A percentile compares a stretch with the other conserved stretches of the same genome.
These are phyloP conservation scores for Apantesis nais DNA, from an alignment of 2,888 invertebrate species.

Conservation along the genomic window DNA sequence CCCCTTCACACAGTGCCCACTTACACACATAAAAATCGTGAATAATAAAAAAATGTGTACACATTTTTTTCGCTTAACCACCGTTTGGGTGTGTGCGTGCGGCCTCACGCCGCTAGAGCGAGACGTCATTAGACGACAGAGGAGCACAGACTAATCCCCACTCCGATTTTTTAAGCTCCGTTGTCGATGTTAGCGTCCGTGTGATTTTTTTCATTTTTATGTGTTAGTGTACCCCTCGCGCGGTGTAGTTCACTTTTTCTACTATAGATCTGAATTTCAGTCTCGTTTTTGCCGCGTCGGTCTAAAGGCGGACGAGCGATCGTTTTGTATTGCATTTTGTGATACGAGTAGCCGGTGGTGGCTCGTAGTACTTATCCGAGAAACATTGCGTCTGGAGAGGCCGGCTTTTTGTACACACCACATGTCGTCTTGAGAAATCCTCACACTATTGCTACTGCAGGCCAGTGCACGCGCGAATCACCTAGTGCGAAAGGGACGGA, in stretches of 20 bases:
- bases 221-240: constrained; percentile 85
- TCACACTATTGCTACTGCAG: constrained; percentile 63
- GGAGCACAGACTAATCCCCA: constrained; percentile 68
- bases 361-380: constrained; percentile 55
- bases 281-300: constrained; percentile 86
- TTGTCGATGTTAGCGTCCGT: constrained; percentile 79
- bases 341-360: constrained; percentile 66
- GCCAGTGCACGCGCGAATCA: constrained; percentile 76
- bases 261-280: constrained; percentile 87
- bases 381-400: constrained; percentile 60
- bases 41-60: constrained; percentile 86
- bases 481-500: constrained; percentile 73
- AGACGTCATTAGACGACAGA: constrained; percentile 64
- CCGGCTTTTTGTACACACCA: constrained; percentile 75
- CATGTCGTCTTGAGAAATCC: constrained; percentile 70
- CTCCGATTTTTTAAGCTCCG: constrained; percentile 84
- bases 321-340: constrained; percentile 81
- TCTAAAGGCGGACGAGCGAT: constrained; percentile 83
- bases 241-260: constrained; percentile 86
- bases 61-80: constrained; percentile 86
- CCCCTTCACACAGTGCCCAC: constrained; percentile 79
- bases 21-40: constrained; percentile 86
- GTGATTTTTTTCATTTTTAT: constrained; percentile 85
- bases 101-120: constrained; percentile 77
- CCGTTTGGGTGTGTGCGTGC: constrained; percentile 75